Evolutionary conservation across 2,888 invertebrate species (phyloP), one percentile per base, ranked within the genome.

Genomic region (Ectemnius continuus): DNA sequence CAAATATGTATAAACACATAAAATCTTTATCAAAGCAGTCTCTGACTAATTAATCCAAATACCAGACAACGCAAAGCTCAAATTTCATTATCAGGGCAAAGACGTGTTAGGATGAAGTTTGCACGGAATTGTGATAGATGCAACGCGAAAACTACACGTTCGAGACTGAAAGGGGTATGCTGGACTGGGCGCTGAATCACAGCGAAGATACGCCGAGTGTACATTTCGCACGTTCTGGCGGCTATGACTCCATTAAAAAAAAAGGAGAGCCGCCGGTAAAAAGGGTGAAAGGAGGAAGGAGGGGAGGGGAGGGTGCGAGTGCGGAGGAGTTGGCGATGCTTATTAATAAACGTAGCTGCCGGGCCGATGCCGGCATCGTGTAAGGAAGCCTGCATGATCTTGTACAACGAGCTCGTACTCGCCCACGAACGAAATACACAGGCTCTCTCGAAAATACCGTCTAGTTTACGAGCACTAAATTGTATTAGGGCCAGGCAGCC

Each of bases 271-370:
- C 4, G 52, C 1, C 4, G 52, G 52, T 6, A 36, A 18, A 16
- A 13, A 58, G 61, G 60, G 61, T 61, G 56, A 59, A 23, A 56
- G 16, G 16, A 13, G 16, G 52, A 52, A 52, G 13, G 52, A 36
- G 23, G n/a, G n/a, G n/a, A n/a, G n/a, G n/a, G n/a, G 16, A 14
- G 6, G 48, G 61, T 57, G 61, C 65, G 36, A 36, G 36, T 46
- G 56, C 20, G 47, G 16, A 57, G 45, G 45, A 67, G 66, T 46
- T 45, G 18, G 58, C 36, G 61, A 63, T 76, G 80, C 76, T 76
- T 80, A 80, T 80, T 80, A 80, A 80, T 80, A 80, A 79, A 79
- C 80, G 80, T 64, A 73, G 16, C 28, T 26, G 69, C 23, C 36
- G 65, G 4, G 46, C 61, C 58, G 26, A 16, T 59, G 61, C 28